phyloP scores from a whole-genome alignment of 2,888 invertebrate genomes.

The Thymelicus sylvestris region DNA sequence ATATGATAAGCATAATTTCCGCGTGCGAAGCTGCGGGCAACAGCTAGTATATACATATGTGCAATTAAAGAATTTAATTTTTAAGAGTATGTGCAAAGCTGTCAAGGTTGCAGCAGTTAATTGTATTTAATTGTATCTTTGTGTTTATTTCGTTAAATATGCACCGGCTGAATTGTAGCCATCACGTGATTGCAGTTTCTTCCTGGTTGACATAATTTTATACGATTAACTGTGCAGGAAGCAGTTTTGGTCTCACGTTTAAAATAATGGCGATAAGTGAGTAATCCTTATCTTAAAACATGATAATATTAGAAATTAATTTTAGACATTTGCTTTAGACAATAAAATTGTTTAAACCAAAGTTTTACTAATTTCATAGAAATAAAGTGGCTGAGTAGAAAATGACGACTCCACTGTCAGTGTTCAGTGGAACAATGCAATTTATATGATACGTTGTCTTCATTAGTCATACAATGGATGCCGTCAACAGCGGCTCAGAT shows the following conservation, averaged over 20 bases:
- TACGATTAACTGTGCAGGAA: slow-evolving; percentile 9
- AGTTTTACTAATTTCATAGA: too few species aligned
- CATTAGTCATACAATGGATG: slow-evolving; percentile 3
- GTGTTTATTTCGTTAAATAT: slow-evolving; percentile 1
- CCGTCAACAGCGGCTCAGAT: slow-evolving; percentile 3
- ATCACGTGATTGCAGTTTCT: slow-evolving; percentile 5
- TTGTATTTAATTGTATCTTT: slow-evolving; percentile 9
- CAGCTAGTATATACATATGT: too few species aligned
- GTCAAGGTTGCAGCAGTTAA: slow-evolving; percentile 12
- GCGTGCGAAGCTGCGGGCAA: too few species aligned
- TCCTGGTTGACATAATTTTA: slow-evolving; percentile 27
- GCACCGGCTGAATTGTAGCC: slow-evolving; percentile 5
- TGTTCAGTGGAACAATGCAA: neutral
- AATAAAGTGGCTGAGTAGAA: too few species aligned
- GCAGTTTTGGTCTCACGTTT: slow-evolving; percentile 16
- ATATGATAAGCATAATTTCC: too few species aligned
- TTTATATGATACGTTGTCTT: slow-evolving; percentile 18
- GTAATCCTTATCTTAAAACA: too few species aligned
- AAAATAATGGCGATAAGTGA: neutral
- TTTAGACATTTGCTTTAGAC: too few species aligned
- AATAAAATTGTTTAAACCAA: too few species aligned
- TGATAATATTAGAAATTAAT: too few species aligned
- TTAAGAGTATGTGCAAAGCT: too few species aligned
- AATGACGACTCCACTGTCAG: too few species aligned
- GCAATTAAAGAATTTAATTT: neutral